Conservation (phyloP, 2,888 invertebrate species). For the Corbicula japonica region DNA sequence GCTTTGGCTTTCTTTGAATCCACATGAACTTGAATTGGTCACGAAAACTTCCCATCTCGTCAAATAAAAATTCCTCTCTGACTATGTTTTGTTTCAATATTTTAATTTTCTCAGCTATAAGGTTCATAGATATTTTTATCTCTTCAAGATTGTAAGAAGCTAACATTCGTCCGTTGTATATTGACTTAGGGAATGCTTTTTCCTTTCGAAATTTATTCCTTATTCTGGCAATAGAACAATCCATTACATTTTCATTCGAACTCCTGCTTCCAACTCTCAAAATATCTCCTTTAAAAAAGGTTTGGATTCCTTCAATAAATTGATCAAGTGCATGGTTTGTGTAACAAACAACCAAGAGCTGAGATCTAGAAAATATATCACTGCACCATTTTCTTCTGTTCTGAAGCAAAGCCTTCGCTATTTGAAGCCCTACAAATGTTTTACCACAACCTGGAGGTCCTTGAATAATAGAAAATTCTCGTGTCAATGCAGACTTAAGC, state of each 20-base stretch:
- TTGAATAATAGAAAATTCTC: constrained; percentile 83
- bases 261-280: constrained; percentile 83
- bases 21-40: background rate
- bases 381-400: constrained; percentile 87
- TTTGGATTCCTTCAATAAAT: constrained; percentile 82
- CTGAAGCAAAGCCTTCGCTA: constrained; percentile 89
- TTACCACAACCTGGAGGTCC: constrained; percentile 96
- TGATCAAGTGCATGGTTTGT: constrained; percentile 86
- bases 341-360: constrained; percentile 84
- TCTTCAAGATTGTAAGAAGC: constrained; percentile 10
- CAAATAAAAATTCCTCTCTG: background rate
- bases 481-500: constrained; percentile 78
- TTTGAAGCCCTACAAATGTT: constrained; percentile 92
- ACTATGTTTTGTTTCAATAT: constrained; percentile 25
- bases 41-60: background rate
- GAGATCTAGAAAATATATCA: constrained; percentile 42
- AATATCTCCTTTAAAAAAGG: constrained; percentile 69
- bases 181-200: background rate
- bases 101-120: constrained; percentile 16
- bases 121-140: constrained; percentile 6
- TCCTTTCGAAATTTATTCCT: background rate
- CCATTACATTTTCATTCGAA: constrained; percentile 66
- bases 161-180: background rate
- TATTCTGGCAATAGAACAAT: constrained; percentile 9
- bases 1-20: background rate